These are phyloP conservation scores for Centruroides sculpturatus DNA, from an alignment of 1,140 invertebrate genomes.

Conservation along the genomic window DNA sequence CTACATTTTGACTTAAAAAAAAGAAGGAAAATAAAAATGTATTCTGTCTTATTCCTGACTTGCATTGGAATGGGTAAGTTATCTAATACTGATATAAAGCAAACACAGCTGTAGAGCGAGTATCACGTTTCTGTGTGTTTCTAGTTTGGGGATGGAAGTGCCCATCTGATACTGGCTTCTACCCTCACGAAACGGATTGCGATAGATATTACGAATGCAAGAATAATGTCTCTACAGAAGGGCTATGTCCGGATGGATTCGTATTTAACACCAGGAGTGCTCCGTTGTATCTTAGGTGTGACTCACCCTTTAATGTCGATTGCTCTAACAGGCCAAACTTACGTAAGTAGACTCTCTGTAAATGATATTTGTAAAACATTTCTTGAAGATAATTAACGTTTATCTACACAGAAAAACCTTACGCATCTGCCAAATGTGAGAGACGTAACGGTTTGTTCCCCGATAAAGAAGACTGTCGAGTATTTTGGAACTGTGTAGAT, in stretches of 20 bases:
- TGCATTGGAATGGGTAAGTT: too few species aligned
- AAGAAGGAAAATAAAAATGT: too few species aligned
- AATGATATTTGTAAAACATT: not conserved
- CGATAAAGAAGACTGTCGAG: slow-evolving; percentile 62
- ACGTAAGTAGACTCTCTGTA: slow-evolving; percentile 43
- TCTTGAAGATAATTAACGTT: not conserved
- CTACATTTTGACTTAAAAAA: too few species aligned
- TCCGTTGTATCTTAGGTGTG: slow-evolving; percentile 39
- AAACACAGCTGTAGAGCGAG: too few species aligned
- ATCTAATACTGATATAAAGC: too few species aligned
- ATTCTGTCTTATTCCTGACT: too few species aligned
- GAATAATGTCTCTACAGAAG: slow-evolving; percentile 44
- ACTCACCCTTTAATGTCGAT: slow-evolving; percentile 61
- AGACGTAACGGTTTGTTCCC: slow-evolving; percentile 68
- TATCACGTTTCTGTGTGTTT: too few species aligned
- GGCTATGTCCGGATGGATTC: slow-evolving; percentile 62
- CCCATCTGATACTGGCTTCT: slow-evolving; percentile 46
- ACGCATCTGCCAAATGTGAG: slow-evolving; percentile 30
- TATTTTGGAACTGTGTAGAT: slow-evolving; percentile 78
- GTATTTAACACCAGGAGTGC: slow-evolving; percentile 47
- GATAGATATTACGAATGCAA: slow-evolving; percentile 65
- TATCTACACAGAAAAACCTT: slow-evolving; percentile 9
- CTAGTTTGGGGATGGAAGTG: not conserved
- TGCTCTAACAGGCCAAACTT: slow-evolving; percentile 54
- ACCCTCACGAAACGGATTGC: slow-evolving; percentile 57